These are phyloP conservation scores for Gallirallus australis DNA, from an alignment of 2,797 vertebrate species.

Conservation along the genomic window DNA sequence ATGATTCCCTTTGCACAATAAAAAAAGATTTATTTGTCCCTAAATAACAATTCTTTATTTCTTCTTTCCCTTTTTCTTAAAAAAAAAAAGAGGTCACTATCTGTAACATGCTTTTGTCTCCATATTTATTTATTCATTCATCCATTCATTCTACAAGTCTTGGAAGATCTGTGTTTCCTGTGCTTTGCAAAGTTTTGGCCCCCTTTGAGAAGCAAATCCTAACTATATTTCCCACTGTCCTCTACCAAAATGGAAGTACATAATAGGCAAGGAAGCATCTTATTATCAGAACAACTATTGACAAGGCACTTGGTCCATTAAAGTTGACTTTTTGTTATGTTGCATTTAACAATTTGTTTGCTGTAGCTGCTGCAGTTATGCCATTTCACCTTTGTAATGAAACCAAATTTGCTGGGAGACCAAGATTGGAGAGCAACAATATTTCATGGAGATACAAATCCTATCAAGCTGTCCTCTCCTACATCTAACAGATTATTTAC, in stretches of 20 bases:
- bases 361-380: background rate
- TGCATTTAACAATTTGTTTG: background rate
- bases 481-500: background rate
- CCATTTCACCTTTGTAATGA: background rate
- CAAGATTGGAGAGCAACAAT: background rate
- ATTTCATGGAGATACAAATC: background rate
- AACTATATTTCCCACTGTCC: background rate
- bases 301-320: background rate
- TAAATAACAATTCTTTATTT: constrained; percentile 21
- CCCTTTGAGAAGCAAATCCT: background rate
- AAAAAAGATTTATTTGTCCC: constrained; percentile 50
- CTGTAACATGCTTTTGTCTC: background rate
- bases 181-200: background rate
- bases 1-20: constrained; percentile 6
- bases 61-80: background rate
- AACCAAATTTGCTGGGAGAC: background rate
- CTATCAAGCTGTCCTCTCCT: background rate
- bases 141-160: background rate
- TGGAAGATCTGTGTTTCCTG: background rate
- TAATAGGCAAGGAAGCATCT: background rate
- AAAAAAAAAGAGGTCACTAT: background rate
- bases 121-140: background rate
- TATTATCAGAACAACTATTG: background rate
- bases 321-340: background rate
- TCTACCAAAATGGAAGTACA: background rate